phyloP scores from a whole-genome alignment of 2,888 invertebrate species.

The Drepana falcataria region DNA sequence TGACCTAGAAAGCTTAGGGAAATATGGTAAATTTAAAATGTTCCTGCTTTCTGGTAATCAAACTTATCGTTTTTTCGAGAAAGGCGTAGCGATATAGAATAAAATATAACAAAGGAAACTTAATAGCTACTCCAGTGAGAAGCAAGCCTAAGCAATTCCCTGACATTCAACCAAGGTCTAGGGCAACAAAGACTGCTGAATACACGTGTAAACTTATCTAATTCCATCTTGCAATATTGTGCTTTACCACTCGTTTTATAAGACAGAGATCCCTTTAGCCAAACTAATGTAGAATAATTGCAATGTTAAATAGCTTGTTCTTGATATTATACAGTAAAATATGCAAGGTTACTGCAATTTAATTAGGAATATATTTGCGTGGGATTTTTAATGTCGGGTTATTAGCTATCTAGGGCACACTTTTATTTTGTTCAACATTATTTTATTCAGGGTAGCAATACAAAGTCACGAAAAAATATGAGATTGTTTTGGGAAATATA shows the following conservation, averaged over 20 bases:
- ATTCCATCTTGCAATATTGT: conserved; percentile 27
- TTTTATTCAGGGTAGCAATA: too few relatives aligned
- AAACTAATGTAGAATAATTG: conserved; percentile 2
- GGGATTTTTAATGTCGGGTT: not conserved
- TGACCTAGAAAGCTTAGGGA: too few relatives aligned
- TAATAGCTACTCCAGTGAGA: conserved; percentile 9
- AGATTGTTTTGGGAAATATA: too few relatives aligned
- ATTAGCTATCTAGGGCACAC: too few relatives aligned
- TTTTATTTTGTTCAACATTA: too few relatives aligned
- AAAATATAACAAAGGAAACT: not conserved
- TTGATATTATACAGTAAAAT: not conserved
- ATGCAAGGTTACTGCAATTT: not conserved
- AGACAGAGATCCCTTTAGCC: conserved; percentile 7
- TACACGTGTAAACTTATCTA: conserved; percentile 32
- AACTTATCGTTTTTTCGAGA: too few relatives aligned
- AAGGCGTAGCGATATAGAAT: too few relatives aligned
- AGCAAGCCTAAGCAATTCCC: conserved; percentile 34
- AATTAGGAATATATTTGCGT: not conserved
- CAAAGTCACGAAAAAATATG: too few relatives aligned
- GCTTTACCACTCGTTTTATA: conserved; percentile 16
- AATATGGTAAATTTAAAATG: too few relatives aligned
- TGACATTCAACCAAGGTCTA: conserved; percentile 66
- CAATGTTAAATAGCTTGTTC: not conserved
- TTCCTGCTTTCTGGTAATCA: too few relatives aligned
- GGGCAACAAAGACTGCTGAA: conserved; percentile 40